Evolutionary conservation across 2,797 vertebrate species (phyloP).

Genomic region (Paguma larvata): DNA sequence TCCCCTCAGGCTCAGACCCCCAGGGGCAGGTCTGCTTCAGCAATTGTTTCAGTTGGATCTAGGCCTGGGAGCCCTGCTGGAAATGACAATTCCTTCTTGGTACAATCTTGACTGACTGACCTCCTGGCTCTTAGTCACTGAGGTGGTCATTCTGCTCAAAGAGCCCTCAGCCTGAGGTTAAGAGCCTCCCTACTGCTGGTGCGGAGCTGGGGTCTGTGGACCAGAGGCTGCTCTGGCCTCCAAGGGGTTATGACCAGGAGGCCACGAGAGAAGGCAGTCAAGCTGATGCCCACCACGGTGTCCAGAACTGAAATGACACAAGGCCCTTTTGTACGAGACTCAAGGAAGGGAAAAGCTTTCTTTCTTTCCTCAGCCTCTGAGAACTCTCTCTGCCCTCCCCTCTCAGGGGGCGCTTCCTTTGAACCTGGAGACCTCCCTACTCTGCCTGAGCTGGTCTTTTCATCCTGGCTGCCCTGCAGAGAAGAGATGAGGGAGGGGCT

Average conservation of each 20-base stretch:
- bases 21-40: too few species aligned
- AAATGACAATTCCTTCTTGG: neutral
- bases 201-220: accelerated
- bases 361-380: neutral
- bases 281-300: neutral
- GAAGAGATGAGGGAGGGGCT: neutral
- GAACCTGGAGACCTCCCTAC: neutral
- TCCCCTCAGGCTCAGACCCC: neutral
- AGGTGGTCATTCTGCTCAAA: neutral
- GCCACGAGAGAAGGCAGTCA: neutral
- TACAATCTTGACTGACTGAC: neutral
- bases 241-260: neutral
- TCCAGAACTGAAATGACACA: neutral
- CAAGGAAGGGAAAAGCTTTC: too few species aligned
- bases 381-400: neutral
- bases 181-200: neutral
- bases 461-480: neutral
- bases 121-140: neutral
- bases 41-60: neutral
- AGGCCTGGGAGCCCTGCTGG: neutral
- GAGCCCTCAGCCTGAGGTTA: neutral
- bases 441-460: neutral
- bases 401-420: neutral
- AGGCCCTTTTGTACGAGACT: neutral
- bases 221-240: neutral